Percentiles rank a stretch among this genome's conserved stretches.
phyloP scores from a whole-genome alignment of 1,140 invertebrate genomes.

The Neocloeon triangulifer region DNA sequence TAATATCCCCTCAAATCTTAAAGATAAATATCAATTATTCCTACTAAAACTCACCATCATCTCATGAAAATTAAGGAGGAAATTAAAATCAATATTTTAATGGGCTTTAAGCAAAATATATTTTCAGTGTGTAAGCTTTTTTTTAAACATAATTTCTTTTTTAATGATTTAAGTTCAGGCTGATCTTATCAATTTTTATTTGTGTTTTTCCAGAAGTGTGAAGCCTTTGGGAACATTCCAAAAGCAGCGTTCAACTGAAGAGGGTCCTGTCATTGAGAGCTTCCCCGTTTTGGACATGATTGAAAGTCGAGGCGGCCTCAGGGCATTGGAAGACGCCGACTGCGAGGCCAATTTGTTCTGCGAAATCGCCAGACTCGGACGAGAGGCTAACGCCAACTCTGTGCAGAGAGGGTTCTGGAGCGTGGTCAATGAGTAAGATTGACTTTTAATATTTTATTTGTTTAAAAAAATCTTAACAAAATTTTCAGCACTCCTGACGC shows the following conservation, averaged over 20 bases:
- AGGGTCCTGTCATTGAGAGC: conserved; percentile 17
- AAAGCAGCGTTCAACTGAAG: conserved; percentile 12
- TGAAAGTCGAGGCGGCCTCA: conserved; percentile 14
- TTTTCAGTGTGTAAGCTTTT: too few relatives aligned
- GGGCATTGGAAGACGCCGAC: conserved; percentile 5
- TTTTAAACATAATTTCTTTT: too few relatives aligned
- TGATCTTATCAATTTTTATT: too few relatives aligned
- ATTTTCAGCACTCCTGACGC: conserved; percentile 13
- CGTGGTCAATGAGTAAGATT: conserved; percentile 14
- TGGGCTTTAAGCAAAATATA: too few relatives aligned
- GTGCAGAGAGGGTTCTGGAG: conserved; percentile 16
- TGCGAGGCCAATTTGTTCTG: conserved; percentile 18
- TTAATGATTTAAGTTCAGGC: too few relatives aligned
- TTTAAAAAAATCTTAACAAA: too few relatives aligned
- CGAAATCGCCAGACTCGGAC: conserved; percentile 13
- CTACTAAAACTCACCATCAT: too few relatives aligned
- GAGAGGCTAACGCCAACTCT: conserved; percentile 11
- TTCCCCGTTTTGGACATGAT: conserved; percentile 14
- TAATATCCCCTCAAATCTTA: too few relatives aligned
- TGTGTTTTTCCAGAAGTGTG: background rate
- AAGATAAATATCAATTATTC: too few relatives aligned
- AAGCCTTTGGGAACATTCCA: background rate
- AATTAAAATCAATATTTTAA: too few relatives aligned
- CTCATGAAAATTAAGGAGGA: too few relatives aligned
- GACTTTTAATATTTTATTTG: conserved; percentile 6